These are phyloP conservation scores for Hoplias malabaricus DNA, from an alignment of 2,113 vertebrate genomes.

Conservation along the genomic window DNA sequence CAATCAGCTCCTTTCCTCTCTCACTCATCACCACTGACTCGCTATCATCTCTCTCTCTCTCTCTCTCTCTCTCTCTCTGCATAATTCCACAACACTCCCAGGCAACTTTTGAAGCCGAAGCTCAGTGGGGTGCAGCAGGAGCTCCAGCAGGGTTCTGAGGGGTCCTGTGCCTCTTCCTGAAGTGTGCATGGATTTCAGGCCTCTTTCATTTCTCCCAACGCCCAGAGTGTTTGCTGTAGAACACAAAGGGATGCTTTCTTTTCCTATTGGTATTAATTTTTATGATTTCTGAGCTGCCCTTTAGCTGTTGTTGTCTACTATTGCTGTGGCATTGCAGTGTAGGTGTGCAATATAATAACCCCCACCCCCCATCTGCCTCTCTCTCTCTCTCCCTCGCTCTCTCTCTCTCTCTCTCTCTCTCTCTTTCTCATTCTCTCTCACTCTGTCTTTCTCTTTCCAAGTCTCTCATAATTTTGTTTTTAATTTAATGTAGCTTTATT, in stretches of 20 bases:
- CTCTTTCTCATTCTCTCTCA: no score
- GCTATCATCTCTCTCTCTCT: constrained; percentile 61
- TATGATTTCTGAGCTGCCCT: neutral
- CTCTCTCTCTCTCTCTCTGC: constrained; percentile 66
- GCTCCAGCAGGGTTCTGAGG: neutral
- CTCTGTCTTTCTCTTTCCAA: neutral
- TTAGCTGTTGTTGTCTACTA: neutral
- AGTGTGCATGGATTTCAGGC: neutral
- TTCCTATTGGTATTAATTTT: neutral
- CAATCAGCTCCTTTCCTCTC: neutral
- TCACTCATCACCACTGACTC: neutral
- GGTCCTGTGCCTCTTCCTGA: neutral
- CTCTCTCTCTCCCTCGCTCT: no score
- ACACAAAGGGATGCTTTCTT: neutral
- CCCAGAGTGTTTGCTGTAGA: neutral
- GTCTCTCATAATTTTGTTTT: no score
- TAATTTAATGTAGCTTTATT: no score
- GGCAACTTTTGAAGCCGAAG: neutral
- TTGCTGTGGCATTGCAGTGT: neutral
- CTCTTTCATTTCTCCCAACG: neutral
- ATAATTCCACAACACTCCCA: constrained; percentile 68
- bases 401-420: no score
- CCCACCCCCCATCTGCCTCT: neutral
- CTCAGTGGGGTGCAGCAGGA: neutral
- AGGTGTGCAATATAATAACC: neutral